Evolutionary conservation across 2,888 invertebrate species (phyloP).

Genomic region (Parapristionchus giblindavisi): DNA sequence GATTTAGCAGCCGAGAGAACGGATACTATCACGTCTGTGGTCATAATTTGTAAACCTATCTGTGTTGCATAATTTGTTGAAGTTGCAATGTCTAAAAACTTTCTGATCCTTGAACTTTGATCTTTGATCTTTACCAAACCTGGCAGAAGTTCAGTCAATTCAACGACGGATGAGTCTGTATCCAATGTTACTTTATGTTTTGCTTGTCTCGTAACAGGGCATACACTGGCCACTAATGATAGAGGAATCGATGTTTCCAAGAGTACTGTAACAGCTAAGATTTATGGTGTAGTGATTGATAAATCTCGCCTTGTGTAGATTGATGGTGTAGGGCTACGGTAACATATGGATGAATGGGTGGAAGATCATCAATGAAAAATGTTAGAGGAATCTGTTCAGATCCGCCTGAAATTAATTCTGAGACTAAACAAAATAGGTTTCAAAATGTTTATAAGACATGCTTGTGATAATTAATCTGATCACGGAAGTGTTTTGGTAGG

Average conservation of each 20-base stretch:
- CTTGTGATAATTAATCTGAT: not conserved
- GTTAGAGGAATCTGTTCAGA: slow-evolving; percentile 1
- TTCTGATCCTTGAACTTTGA: not conserved
- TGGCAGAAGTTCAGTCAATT: not conserved
- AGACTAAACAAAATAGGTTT: not conserved
- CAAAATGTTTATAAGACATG: not conserved
- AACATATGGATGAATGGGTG: slow-evolving; percentile 20
- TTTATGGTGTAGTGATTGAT: too few relatives aligned
- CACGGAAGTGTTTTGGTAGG: not conserved
- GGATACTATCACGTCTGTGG: slow-evolving; percentile 12
- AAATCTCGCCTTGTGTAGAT: slow-evolving; percentile 14
- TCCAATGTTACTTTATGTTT: slow-evolving; percentile 26
- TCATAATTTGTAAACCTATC: slow-evolving; percentile 17
- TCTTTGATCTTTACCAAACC: not conserved
- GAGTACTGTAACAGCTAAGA: not conserved
- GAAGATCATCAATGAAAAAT: slow-evolving; percentile 26
- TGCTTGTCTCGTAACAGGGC: slow-evolving; percentile 10
- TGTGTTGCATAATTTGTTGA: not conserved
- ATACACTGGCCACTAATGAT: not conserved
- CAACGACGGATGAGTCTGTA: not conserved
- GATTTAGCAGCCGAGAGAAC: slow-evolving; percentile 28
- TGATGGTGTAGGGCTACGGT: slow-evolving; percentile 13
- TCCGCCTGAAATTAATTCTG: not conserved
- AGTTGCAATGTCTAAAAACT: slow-evolving; percentile 24
- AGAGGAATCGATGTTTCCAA: not conserved